Conservation (phyloP, 2,888 invertebrate species). For the Lissonota sp. region DNA sequence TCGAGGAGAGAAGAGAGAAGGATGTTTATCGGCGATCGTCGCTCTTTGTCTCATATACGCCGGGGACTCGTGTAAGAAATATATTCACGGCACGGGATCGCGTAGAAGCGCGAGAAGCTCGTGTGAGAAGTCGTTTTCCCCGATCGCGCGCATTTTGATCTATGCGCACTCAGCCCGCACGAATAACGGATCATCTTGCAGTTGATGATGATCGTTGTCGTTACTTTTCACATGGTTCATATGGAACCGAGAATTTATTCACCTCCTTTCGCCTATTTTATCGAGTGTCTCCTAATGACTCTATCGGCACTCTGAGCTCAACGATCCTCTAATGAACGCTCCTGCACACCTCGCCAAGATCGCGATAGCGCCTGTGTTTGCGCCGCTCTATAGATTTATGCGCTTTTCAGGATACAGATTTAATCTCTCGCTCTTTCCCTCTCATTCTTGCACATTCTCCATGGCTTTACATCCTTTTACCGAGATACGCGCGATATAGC, state of each 20-base stretch:
- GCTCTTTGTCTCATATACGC: too few relatives aligned
- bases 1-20: too few relatives aligned
- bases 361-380: constrained; percentile 67
- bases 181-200: constrained; percentile 51
- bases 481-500: constrained; percentile 37
- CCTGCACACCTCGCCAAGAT: constrained; percentile 65
- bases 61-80: too few relatives aligned
- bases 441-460: neutral
- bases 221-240: constrained; percentile 1
- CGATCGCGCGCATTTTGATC: too few relatives aligned
- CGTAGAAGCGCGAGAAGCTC: too few relatives aligned
- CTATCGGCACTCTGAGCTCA: constrained; percentile 67
- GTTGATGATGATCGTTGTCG: constrained; percentile 47
- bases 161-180: neutral
- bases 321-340: constrained; percentile 65
- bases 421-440: constrained; percentile 44
- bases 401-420: constrained; percentile 64
- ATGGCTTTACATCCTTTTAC: neutral
- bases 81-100: too few relatives aligned
- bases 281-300: constrained; percentile 75
- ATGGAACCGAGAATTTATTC: constrained; percentile 64
- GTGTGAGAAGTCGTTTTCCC: too few relatives aligned
- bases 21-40: too few relatives aligned
- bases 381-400: constrained; percentile 67
- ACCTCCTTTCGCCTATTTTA: constrained; percentile 69